Evolutionary conservation across 2,797 vertebrate genomes (phyloP), one percentile per base, ranked within the genome.

Genomic region (Salmo trutta): DNA sequence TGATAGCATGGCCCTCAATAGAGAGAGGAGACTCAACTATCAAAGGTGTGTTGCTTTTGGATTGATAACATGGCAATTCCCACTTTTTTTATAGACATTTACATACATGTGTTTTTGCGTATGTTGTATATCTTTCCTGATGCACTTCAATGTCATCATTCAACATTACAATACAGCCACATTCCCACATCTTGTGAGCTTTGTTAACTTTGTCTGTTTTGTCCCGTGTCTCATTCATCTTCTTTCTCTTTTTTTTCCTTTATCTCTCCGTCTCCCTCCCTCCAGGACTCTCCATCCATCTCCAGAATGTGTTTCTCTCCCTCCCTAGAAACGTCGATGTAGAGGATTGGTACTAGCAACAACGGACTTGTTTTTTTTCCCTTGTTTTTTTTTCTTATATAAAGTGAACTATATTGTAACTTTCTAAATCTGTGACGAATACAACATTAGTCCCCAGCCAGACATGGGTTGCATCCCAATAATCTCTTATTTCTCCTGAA

Each of bases 251-350:
- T 27, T 21, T 27, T 53, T 27, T 16, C 1, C 15, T 47, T 66
- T 62, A 52, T 56, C 74, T 65, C 12, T 33, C 12, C 0, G 0
- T 79, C 19, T 73, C 78, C 65, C 19, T 73, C 78, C 65, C 79
- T 64, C 71, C 88, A 92, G 91, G 86, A 79, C 27, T 84, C 85
- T 14, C 79, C 87, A 29, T 78, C 81, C 5, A 62, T 75, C 52
- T 27, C 88, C 80, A 78, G 56, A 82, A 83, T 77, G 82, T 81
- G 82, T 75, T 87, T 87, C 70, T 89, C 89, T 78, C 85, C 88
- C 0, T 53, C 80, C 74, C 87, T 87, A 76, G 84, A 89, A 16
- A 64, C 87, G 33, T 83, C 85, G 0, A 8, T 84, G 52, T 90
- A 71, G 79, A 31, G 36, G 68, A 21, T 36, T 21, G 69, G 33